Evolutionary conservation across 2,113 vertebrate genomes (phyloP).

Genomic region (Nerophis lumbriciformis): DNA sequence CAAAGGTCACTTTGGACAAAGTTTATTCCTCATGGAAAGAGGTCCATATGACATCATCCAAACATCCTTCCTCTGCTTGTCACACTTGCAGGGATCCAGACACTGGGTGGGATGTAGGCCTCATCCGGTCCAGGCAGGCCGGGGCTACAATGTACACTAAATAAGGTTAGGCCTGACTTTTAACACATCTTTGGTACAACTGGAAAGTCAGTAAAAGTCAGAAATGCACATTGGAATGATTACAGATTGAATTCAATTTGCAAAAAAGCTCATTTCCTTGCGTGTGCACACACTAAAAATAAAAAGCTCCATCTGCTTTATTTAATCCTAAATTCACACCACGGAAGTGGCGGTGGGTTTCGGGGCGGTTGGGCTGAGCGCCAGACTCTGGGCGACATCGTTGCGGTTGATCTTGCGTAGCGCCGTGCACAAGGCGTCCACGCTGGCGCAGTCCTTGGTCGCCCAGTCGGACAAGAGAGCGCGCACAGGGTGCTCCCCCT

Average conservation of each 20-base stretch:
- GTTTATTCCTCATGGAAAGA: not conserved
- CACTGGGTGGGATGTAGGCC: constrained; percentile 22
- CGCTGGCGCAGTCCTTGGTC: constrained; percentile 83
- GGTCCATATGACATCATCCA: constrained; percentile 20
- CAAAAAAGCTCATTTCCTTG: constrained; percentile 7
- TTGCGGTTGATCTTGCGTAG: constrained; percentile 86
- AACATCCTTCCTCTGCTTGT: constrained; percentile 27
- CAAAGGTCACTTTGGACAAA: constrained; percentile 8
- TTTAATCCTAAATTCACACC: constrained; percentile 70
- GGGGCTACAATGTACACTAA: constrained; percentile 22
- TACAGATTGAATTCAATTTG: not conserved
- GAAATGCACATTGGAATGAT: constrained; percentile 16
- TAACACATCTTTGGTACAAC: constrained; percentile 41
- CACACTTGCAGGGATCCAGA: constrained; percentile 35
- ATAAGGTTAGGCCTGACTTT: constrained; percentile 15
- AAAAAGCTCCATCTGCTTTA: not conserved
- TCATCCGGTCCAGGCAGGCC: constrained; percentile 9
- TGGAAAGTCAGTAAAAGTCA: constrained; percentile 6
- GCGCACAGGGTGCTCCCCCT: constrained; percentile 77
- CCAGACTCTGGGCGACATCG: constrained; percentile 86
- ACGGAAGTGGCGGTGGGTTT: constrained; percentile 88
- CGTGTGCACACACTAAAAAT: not conserved
- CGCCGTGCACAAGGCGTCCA: constrained; percentile 80
- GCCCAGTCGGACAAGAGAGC: constrained; percentile 89
- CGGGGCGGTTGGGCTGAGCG: constrained; percentile 54